Conservation (phyloP, 2,888 invertebrate genomes). For the Caenorhabditis angaria region DNA sequence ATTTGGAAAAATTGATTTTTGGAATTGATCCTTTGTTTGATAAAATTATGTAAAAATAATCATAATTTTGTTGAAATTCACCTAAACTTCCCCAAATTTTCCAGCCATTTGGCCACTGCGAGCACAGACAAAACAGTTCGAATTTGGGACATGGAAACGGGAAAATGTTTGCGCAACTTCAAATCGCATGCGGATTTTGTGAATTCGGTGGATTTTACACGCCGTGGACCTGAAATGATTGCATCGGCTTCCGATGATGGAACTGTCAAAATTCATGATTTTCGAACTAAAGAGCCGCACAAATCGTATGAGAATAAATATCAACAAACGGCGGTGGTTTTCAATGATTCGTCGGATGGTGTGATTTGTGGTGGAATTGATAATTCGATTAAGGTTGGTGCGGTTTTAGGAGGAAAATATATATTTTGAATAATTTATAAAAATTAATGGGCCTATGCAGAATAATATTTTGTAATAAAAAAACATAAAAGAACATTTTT, state of each 20-base stretch:
- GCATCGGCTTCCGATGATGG: slow-evolving; percentile 95
- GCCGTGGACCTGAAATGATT: slow-evolving; percentile 88
- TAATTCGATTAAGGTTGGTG: slow-evolving; percentile 85
- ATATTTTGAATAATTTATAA: no score
- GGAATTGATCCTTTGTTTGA: no score
- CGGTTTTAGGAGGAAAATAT: slow-evolving; percentile 6
- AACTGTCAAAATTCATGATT: slow-evolving; percentile 84
- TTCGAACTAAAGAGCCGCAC: slow-evolving; percentile 84
- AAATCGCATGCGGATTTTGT: slow-evolving; percentile 77
- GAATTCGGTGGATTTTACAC: slow-evolving; percentile 77
- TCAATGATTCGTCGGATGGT: slow-evolving; percentile 94
- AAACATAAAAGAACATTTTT: no score
- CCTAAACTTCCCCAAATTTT: slow-evolving; percentile 44
- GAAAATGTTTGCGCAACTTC: slow-evolving; percentile 83
- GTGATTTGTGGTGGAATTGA: slow-evolving; percentile 94
- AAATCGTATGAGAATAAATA: slow-evolving; percentile 75
- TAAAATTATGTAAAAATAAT: no score
- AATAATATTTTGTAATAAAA: no score
- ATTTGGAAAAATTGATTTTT: no score
- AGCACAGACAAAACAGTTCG: slow-evolving; percentile 94
- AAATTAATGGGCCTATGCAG: no score
- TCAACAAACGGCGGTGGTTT: slow-evolving; percentile 84
- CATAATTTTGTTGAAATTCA: no score
- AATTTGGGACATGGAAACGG: slow-evolving; percentile 93
- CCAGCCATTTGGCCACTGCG: slow-evolving; percentile 83